Evolutionary conservation across 2,113 vertebrate genomes (phyloP), one percentile per base, ranked within the genome.

Genomic region (Empidonax traillii): DNA sequence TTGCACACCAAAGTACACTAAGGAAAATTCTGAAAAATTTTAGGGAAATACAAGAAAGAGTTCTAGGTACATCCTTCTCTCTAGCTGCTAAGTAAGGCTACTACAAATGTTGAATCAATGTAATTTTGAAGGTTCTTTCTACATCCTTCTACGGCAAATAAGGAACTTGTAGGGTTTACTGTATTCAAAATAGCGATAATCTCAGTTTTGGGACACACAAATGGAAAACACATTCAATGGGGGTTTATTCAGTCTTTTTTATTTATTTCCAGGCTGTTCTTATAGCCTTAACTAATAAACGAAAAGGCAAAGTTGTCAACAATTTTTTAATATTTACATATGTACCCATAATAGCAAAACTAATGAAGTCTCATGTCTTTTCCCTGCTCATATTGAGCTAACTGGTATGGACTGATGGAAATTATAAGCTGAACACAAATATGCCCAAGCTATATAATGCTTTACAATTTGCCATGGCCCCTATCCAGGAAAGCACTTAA

Each of bases 401-500:
- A 87, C 30, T 75, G 31, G 14, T 63, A 84, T 1, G 7, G 21
- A 63, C 13, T 78, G 56, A 72, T 1, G 3, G 37, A 91, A 92
- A 68, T 44, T 63, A 81, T 25, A 77, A 94, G 85, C 1, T 41
- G 52, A 95, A 92, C 28, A 65, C 61, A 82, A 83, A 74, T 81
- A 95, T 27, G 72, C 28, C 77, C 66, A 56, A 74, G 49, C 52
- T 56, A 72, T 47, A 31, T 52, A 59, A 67, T 35, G 58, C 43
- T 47, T 83, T 41, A 89, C 51, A 30, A 87, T 75, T 85, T 85
- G 11, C 47, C 31, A 44, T 74, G 83, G 86, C 79, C 68, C 6
- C 33, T 56, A 37, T 85, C 93, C 93, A 96, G 80, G 49, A 87
- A 93, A 92, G 76, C 87, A 92, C 83, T 92, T 89, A 78, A 94